Base-by-base conservation (phyloP, 2,888 invertebrate species). In the Myopa tessellatipennis region DNA sequence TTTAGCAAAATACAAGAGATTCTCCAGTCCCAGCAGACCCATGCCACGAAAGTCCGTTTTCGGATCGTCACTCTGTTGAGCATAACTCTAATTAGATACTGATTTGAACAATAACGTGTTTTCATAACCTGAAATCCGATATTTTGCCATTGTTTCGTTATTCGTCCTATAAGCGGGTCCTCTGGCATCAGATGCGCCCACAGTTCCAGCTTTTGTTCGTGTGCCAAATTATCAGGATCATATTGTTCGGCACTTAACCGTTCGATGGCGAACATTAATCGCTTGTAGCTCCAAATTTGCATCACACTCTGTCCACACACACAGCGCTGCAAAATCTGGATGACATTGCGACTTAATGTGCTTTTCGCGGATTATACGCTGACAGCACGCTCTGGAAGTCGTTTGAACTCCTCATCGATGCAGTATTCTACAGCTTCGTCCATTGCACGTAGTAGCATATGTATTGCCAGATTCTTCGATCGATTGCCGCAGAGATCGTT, bases 1-100 rank as follows among this genome's bases (percentile, higher is more conserved):
- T 55, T 91, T 91, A 40, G 96, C 94, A 90, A 98, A 97, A 86
- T 92, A 98, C 84, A 98, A 87, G 0, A 99, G 91, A 90, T 98
- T 98, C 84, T 98, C 96, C 69, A 99, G 90, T 10, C 98, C 98
- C 61, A 99, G 91, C 79, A 98, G 89, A 38, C 99, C 99, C 98
- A 99, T 99, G 79, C 99, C 99, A 74, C 99, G 93, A 87, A 99
- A 99, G 90, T 99, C 99, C 0, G 99, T 99, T 89, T 96, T 95
- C 0, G 99, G 99, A 91, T 99, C 98, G 85, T 97, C 96, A 18
- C 99, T 99, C 92, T 94, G 58, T 6, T 77, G 58, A 12, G 0
- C 55, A 63, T 80, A 76, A 79, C 60, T 70, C 40, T 12, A 45
- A 68, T 38, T 40, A 38, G 0, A 14, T 14, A 72, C 34, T 74